Evolutionary conservation across 2,797 vertebrate genomes (phyloP).

Genomic region (Tachyglossus aculeatus): DNA sequence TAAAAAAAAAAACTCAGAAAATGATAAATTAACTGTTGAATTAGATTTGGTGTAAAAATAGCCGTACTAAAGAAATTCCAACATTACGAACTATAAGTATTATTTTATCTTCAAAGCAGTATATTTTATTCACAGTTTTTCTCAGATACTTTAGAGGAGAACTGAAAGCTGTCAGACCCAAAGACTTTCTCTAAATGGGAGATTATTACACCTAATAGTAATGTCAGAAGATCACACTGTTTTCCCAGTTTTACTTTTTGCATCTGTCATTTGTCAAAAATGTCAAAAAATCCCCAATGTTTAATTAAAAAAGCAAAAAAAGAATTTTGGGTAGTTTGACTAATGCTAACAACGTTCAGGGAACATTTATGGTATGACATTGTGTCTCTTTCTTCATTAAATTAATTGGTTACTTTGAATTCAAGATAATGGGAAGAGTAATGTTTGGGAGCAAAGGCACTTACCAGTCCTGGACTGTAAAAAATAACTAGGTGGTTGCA

Average conservation of each 20-base stretch:
- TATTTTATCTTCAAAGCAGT: no score
- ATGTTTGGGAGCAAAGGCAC: not conserved
- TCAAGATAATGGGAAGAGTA: not conserved
- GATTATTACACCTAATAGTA: no score
- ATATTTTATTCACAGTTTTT: no score
- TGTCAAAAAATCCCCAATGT: not conserved
- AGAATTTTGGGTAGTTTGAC: not conserved
- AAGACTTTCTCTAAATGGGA: no score
- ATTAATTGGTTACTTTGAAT: not conserved
- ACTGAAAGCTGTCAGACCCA: no score
- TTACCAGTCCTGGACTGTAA: not conserved
- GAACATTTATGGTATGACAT: not conserved
- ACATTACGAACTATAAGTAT: no score
- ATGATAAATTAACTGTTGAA: not conserved
- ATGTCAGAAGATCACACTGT: no score
- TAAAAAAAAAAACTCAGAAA: not conserved
- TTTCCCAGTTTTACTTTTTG: slow-evolving; percentile 8
- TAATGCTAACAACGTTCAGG: not conserved
- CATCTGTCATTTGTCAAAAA: not conserved
- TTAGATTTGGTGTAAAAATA: no score
- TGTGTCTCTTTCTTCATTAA: not conserved
- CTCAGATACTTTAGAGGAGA: no score
- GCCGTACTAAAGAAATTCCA: no score
- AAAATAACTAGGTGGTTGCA: not conserved
- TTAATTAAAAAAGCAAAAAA: not conserved